A percentile compares a stretch with the other conserved stretches of the same genome.
These are phyloP conservation scores for Nematostella vectensis DNA, from an alignment of 92 coral and sea anemone genomes.

Conservation along the genomic window DNA sequence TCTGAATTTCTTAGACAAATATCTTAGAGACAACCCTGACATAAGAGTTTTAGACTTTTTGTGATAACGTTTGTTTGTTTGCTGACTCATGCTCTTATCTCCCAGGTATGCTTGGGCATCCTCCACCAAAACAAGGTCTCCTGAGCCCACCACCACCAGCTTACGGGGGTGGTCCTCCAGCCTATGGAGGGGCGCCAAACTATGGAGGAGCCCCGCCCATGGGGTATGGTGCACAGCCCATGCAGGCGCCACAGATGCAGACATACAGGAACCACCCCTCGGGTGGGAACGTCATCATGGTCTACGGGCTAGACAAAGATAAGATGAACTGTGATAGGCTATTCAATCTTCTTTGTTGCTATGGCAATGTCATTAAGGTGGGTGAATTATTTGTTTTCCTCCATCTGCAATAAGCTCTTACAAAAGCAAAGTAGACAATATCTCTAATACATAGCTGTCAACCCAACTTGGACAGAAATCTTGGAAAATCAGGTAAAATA, in stretches of 20 bases:
- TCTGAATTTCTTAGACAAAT: no score
- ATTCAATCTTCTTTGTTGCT: constrained; percentile 87
- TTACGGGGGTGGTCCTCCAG: constrained; percentile 18
- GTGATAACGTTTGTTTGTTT: no score
- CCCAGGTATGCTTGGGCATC: not conserved
- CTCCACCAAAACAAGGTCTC: constrained; percentile 69
- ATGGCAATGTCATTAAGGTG: constrained; percentile 93
- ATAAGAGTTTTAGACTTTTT: no score
- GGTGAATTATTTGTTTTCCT: not conserved
- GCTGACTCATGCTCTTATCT: no score
- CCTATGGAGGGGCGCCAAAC: constrained; percentile 40
- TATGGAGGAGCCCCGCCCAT: no score
- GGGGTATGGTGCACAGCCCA: constrained; percentile 43
- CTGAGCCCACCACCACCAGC: constrained; percentile 68
- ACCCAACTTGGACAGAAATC: no score
- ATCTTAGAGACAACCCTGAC: no score
- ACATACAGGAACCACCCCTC: constrained; percentile 41
- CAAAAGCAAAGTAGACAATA: no score
- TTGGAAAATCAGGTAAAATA: no score
- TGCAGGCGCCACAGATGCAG: constrained; percentile 31
- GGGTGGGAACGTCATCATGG: constrained; percentile 88
- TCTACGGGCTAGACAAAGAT: constrained; percentile 75
- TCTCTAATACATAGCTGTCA: no score
- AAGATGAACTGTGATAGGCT: constrained; percentile 89
- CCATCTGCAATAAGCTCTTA: not conserved